Conservation (phyloP, 2,797 vertebrate genomes). For the Xiphophorus birchmanni region DNA sequence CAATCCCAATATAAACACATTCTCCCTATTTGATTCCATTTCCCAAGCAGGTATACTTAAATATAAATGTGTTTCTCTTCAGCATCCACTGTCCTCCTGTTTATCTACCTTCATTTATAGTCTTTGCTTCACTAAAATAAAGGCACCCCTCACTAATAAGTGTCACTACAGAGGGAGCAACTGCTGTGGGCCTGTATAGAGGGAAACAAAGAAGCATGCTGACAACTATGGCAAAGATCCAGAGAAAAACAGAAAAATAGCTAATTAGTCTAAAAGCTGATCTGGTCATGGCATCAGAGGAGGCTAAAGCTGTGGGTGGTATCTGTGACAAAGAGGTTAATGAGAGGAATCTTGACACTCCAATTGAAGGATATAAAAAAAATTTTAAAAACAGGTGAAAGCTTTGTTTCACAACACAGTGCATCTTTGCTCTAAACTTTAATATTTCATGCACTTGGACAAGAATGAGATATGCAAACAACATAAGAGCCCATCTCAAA, state of each 20-base stretch:
- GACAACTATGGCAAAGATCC: conserved; percentile 44
- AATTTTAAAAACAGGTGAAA: background rate
- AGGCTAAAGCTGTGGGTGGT: conserved; percentile 10
- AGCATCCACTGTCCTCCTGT: conserved; percentile 21
- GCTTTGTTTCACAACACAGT: background rate
- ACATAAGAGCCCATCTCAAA: conserved; percentile 12
- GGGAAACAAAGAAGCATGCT: conserved; percentile 25
- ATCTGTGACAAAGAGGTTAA: background rate
- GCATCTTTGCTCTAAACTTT: background rate
- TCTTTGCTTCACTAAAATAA: conserved; percentile 26
- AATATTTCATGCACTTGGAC: background rate
- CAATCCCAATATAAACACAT: conserved; percentile 20
- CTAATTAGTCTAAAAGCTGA: conserved; percentile 50
- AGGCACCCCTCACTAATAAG: conserved; percentile 40
- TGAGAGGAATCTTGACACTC: conserved; percentile 1
- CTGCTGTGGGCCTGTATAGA: conserved; percentile 26
- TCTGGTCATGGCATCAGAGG: conserved; percentile 34
- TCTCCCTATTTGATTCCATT: conserved; percentile 43
- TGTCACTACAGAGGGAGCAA: conserved; percentile 45
- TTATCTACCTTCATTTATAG: conserved; percentile 1
- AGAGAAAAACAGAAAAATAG: conserved; percentile 46
- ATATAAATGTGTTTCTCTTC: conserved; percentile 50
- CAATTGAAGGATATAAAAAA: background rate
- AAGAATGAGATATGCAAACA: background rate
- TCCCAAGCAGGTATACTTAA: conserved; percentile 64